These are phyloP conservation scores for Megaceryle alcyon DNA, from an alignment of 2,797 vertebrate genomes.

Conservation along the genomic window DNA sequence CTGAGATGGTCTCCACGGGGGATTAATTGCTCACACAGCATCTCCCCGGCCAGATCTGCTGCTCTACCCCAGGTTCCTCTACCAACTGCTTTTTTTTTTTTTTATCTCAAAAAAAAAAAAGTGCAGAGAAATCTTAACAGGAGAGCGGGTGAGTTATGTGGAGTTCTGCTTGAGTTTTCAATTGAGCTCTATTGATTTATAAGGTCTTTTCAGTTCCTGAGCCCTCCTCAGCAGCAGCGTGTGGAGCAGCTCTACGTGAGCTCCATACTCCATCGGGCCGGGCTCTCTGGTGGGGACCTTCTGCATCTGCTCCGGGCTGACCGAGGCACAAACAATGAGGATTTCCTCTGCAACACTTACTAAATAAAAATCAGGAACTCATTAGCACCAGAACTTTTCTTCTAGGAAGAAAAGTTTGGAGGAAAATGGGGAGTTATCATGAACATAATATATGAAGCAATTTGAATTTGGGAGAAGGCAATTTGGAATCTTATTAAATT, in stretches of 20 bases:
- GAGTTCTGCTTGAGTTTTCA: constrained; percentile 57
- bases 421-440: constrained; percentile 26
- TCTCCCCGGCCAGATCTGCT: neutral
- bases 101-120: neutral
- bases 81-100: neutral
- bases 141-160: constrained; percentile 36
- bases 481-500: constrained; percentile 69
- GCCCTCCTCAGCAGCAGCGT: constrained; percentile 51
- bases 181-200: constrained; percentile 76
- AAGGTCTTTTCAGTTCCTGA: constrained; percentile 72
- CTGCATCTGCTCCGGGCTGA: neutral
- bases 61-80: neutral
- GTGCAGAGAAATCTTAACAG: neutral
- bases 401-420: neutral
- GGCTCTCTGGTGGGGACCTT: constrained; percentile 19
- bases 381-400: constrained; percentile 20
- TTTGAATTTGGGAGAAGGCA: constrained; percentile 66
- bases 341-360: constrained; percentile 44
- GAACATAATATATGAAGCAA: constrained; percentile 63
- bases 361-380: constrained; percentile 66
- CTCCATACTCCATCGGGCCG: constrained; percentile 29
- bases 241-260: constrained; percentile 32
- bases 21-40: neutral
- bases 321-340: constrained; percentile 32
- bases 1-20: neutral